phyloP scores from a whole-genome alignment of 2,888 invertebrate species.

The Cerastis rubricosa region DNA sequence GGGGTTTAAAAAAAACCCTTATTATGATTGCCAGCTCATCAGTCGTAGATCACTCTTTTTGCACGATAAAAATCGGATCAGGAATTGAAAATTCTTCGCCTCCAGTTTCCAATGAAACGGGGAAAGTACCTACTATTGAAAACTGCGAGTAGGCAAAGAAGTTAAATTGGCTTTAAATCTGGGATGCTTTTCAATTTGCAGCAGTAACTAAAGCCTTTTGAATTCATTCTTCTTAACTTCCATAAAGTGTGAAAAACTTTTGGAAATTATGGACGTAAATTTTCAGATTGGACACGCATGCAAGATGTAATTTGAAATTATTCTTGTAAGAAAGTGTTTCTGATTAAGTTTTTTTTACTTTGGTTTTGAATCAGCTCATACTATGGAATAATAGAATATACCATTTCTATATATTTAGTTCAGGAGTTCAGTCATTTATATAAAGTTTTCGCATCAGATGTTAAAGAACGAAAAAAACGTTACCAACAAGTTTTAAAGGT shows the following conservation, averaged over 20 bases:
- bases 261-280: constrained; percentile 37
- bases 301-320: constrained; percentile 18
- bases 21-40: constrained; percentile 32
- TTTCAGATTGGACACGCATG: constrained; percentile 30
- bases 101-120: constrained; percentile 52
- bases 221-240: constrained; percentile 56
- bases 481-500: not conserved
- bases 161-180: constrained; percentile 78
- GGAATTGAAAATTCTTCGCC: constrained; percentile 51
- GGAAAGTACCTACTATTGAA: constrained; percentile 63
- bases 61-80: constrained; percentile 44
- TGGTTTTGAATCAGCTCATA: not conserved
- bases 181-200: constrained; percentile 68
- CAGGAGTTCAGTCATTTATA: not conserved
- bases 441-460: not conserved
- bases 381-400: not conserved
- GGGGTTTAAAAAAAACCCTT: not conserved
- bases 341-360: constrained; percentile 4
- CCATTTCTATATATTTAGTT: not conserved
- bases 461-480: not conserved
- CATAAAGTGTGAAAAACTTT: constrained; percentile 54
- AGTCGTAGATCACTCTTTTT: constrained; percentile 19
- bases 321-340: constrained; percentile 11
- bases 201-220: constrained; percentile 56
- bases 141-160: constrained; percentile 70